phyloP scores from a whole-genome alignment of 2,888 invertebrate species.

The Eudasyphora cyanicolor region DNA sequence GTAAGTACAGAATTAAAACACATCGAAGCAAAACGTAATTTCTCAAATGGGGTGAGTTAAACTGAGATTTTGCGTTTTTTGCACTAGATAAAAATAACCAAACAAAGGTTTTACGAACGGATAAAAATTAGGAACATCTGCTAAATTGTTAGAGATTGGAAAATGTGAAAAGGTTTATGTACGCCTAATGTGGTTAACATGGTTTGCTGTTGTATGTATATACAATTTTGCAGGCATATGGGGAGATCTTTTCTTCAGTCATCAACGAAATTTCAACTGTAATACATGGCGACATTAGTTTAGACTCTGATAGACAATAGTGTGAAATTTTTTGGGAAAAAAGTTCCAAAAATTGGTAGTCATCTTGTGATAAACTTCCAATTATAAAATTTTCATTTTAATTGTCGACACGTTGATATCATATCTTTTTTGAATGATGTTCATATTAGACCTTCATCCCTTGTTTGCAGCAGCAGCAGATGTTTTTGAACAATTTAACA shows the following conservation, averaged over 20 bases:
- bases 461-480: background rate
- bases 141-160: background rate
- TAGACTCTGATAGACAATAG: background rate
- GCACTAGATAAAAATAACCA: background rate
- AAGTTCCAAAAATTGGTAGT: background rate
- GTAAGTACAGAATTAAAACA: constrained; percentile 13
- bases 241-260: background rate
- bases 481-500: background rate
- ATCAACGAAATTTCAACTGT: background rate
- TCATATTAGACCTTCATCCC: background rate
- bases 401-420: background rate
- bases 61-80: constrained; percentile 3
- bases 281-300: background rate
- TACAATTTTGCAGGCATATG: background rate
- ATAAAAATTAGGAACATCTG: constrained; percentile 31
- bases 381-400: background rate
- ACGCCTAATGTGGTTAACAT: background rate
- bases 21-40: background rate
- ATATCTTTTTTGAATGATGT: background rate
- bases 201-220: background rate
- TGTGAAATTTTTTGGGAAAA: background rate
- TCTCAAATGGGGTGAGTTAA: background rate
- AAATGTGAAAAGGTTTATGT: background rate
- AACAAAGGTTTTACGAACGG: background rate
- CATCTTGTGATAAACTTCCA: background rate